These are phyloP conservation scores for Prunella fulvescens DNA, from an alignment of 2,113 vertebrate genomes.

Conservation along the genomic window DNA sequence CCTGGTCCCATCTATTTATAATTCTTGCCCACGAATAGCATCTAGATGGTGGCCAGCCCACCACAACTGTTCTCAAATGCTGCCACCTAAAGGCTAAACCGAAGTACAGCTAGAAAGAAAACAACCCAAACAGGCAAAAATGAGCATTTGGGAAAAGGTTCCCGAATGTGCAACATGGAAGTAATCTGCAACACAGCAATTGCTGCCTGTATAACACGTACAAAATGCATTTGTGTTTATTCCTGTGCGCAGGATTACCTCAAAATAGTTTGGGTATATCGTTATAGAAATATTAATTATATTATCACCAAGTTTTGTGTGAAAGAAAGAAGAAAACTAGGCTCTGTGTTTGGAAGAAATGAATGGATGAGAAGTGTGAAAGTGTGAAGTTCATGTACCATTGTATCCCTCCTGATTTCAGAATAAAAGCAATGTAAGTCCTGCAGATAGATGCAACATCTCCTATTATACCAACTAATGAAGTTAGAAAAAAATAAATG, in stretches of 20 bases:
- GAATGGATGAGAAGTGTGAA: background rate
- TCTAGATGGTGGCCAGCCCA: background rate
- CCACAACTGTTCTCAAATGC: slow-evolving; percentile 70
- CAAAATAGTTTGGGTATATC: background rate
- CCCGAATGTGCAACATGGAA: background rate
- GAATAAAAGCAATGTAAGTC: background rate
- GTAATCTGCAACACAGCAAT: background rate
- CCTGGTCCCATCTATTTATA: background rate
- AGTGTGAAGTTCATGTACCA: background rate
- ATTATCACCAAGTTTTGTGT: background rate
- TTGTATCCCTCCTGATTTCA: background rate
- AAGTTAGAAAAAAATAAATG: background rate
- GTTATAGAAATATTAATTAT: background rate
- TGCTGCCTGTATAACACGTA: background rate
- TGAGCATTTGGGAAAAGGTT: background rate
- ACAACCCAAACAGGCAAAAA: background rate
- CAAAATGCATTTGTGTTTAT: background rate
- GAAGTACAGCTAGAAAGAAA: background rate
- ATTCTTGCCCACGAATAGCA: background rate
- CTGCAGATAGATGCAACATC: background rate
- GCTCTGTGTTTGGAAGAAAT: background rate
- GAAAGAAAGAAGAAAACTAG: background rate
- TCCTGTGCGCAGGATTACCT: no score
- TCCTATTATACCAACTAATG: background rate
- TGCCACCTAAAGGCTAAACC: slow-evolving; percentile 70